Conservation (phyloP, 2,888 invertebrate species). For the Tortricodes alternella region DNA sequence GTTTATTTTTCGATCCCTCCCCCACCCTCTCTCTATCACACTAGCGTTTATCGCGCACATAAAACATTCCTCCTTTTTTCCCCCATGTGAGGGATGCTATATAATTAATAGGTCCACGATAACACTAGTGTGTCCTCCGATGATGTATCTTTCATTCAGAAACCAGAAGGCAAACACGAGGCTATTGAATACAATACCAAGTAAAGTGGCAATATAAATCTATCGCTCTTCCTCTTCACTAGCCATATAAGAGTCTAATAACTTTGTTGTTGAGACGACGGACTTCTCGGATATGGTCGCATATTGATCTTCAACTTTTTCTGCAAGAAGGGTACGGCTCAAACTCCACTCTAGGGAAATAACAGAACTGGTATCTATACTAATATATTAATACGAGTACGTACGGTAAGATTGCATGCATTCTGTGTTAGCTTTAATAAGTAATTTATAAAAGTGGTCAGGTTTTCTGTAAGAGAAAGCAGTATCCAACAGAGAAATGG, state of each 20-base stretch:
- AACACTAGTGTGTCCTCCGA: not conserved
- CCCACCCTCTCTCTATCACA: too few species aligned
- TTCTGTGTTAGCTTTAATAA: too few species aligned
- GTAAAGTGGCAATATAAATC: slow-evolving; percentile 29
- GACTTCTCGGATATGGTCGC: slow-evolving; percentile 7
- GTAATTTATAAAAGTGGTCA: too few species aligned
- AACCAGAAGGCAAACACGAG: not conserved
- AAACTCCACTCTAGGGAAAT: slow-evolving; percentile 1
- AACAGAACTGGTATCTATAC: not conserved
- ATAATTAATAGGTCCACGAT: too few species aligned
- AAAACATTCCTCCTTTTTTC: too few species aligned
- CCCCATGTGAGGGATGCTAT: too few species aligned
- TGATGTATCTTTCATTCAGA: not conserved
- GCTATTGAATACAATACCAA: slow-evolving; percentile 8
- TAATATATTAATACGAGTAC: not conserved
- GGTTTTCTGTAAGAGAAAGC: too few species aligned
- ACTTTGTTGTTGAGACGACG: slow-evolving; percentile 15
- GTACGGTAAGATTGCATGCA: not conserved
- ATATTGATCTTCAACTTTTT: slow-evolving; percentile 17
- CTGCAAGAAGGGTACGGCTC: not conserved
- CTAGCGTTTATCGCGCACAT: too few species aligned
- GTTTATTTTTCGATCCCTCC: too few species aligned
- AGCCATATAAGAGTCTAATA: slow-evolving; percentile 25
- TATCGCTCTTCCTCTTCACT: slow-evolving; percentile 4
- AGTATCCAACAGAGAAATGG: too few species aligned